Evolutionary conservation across 2,113 vertebrate species (phyloP), one percentile per base, ranked within the genome.

Genomic region (Theristicus caerulescens): DNA sequence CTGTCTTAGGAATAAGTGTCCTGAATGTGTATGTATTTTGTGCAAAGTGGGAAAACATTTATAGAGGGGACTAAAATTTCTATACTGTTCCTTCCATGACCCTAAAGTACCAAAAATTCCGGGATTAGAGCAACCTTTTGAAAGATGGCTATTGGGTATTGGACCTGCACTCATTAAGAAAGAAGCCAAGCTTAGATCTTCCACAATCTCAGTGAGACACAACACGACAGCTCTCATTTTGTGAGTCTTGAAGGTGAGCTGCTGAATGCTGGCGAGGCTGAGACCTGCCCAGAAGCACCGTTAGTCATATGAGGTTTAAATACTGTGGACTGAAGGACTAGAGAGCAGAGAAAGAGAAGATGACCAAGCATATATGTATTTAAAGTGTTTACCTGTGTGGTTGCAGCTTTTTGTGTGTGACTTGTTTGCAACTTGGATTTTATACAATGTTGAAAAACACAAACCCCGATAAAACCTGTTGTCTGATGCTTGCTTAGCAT

Each of bases 201-300:
- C 11, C 27, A 25, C 10, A 29, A 1, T 12, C 10, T 74, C 16
- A 6, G 6, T 10, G 40, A 42, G 29, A 4, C 2, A 4, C 29
- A 26, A 6, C 32, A 6, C 1, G 6, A 14, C 40, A 19, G 52
- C 36, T 76, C 36, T 49, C 7, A 0, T 42, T 57, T 27, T 38
- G 31, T 29, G 25, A 58, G 12, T 2, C 27, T 42, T 47, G 10
- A 42, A 42, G 32, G 31, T 44, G 84, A 24, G 34, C 47, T 80
- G 22, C 59, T 40, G 67, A 66, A 9, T 31, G 59, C 32, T 61
- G 67, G 8, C 1, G 8, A 26, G 29, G 22, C 46, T 27, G 22
- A 46, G 40, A 52, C 34, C n/a, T 74, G 36, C 49, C 76, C 66
- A 24, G 18, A 36, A 67, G 34, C 71, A 25, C 27, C 0, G 0